A percentile compares a stretch with the other conserved stretches of the same genome.
Evolutionary conservation across 2,888 invertebrate genomes (phyloP).

Genomic region (Oconnorella tubifera): DNA sequence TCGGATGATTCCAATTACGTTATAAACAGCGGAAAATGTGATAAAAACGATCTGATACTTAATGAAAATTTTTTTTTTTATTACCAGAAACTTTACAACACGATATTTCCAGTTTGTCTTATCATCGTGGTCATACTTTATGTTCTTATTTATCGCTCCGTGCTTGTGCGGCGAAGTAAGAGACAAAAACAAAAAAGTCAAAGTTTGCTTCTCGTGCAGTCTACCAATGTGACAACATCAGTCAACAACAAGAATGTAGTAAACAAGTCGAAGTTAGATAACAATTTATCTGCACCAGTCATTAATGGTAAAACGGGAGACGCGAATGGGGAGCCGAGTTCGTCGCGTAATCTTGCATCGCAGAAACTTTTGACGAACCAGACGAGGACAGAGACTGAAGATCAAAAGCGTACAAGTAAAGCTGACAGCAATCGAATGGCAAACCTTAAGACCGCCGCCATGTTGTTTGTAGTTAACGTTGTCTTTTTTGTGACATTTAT

Average conservation of each 20-base stretch:
- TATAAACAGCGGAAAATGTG: constrained; percentile 39
- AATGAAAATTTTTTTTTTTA: constrained; percentile 36
- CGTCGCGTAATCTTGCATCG: background rate
- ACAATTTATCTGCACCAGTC: too few relatives aligned
- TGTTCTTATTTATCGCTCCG: constrained; percentile 49
- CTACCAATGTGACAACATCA: background rate
- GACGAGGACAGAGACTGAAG: background rate
- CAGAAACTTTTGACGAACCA: background rate
- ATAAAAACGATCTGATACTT: constrained; percentile 37
- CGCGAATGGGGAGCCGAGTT: background rate
- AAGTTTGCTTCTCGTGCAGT: constrained; percentile 15
- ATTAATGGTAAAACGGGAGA: too few relatives aligned
- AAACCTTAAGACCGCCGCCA: constrained; percentile 52
- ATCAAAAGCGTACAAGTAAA: background rate
- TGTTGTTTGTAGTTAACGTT: constrained; percentile 53
- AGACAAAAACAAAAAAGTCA: constrained; percentile 29
- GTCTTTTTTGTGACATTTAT: constrained; percentile 52
- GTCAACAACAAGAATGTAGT: background rate
- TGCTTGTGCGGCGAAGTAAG: constrained; percentile 30
- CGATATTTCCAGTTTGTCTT: constrained; percentile 47
- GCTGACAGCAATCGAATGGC: constrained; percentile 37
- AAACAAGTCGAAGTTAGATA: background rate
- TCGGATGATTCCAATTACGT: background rate
- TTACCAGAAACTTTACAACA: constrained; percentile 49
- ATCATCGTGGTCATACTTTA: constrained; percentile 50